Conservation (phyloP, 2,888 invertebrate genomes). For the Allolobophora icterica region DNA sequence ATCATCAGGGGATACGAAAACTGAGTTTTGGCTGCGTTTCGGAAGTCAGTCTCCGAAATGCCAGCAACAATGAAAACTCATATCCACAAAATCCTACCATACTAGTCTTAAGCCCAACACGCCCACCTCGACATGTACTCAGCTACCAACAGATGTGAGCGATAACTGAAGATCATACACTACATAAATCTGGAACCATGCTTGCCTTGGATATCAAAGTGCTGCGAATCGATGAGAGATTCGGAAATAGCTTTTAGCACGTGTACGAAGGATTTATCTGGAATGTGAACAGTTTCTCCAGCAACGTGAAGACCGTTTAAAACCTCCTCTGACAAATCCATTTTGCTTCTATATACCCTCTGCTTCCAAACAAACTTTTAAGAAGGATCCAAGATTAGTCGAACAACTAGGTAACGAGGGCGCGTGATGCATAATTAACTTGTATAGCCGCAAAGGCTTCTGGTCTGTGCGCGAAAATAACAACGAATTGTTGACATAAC, state of each 20-base stretch:
- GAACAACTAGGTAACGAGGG: not conserved
- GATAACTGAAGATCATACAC: not conserved
- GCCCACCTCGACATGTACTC: not conserved
- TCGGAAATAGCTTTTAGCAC: constrained; percentile 2
- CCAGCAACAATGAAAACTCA: no score
- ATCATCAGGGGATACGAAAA: no score
- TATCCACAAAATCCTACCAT: not conserved
- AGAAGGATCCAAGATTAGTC: not conserved
- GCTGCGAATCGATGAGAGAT: constrained; percentile 4
- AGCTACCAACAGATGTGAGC: not conserved
- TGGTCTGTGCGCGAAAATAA: no score
- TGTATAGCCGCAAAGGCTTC: no score
- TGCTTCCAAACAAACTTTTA: not conserved
- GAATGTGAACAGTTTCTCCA: constrained; percentile 26
- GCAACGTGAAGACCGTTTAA: constrained; percentile 12
- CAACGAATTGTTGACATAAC: no score
- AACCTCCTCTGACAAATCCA: constrained; percentile 19
- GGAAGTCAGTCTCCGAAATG: no score
- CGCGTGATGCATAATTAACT: no score
- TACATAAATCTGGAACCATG: not conserved
- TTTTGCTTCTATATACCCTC: not conserved
- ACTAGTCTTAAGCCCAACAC: not conserved
- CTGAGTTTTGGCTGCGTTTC: no score
- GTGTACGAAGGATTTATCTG: not conserved
- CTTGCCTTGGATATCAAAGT: not conserved